These are phyloP conservation scores for Phycodurus eques DNA, from an alignment of 2,113 vertebrate genomes.

Conservation along the genomic window DNA sequence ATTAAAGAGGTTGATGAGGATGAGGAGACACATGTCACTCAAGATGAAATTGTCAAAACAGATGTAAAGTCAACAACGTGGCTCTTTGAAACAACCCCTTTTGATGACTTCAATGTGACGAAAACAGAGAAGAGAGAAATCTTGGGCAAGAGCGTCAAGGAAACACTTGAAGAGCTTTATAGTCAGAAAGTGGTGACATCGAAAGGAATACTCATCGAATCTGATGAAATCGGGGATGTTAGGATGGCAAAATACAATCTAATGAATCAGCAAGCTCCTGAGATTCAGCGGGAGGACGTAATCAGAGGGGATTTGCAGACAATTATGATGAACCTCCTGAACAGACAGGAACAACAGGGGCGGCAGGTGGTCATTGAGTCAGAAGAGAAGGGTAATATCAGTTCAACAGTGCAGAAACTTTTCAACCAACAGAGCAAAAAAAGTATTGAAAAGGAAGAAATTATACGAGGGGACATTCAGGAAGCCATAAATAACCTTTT, in stretches of 20 bases:
- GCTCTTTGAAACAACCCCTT: constrained; percentile 91
- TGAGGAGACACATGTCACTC: constrained; percentile 35
- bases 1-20: constrained; percentile 77
- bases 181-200: constrained; percentile 82
- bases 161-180: constrained; percentile 85
- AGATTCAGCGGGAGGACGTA: constrained; percentile 86
- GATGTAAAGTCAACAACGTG: constrained; percentile 87
- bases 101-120: constrained; percentile 82
- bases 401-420: constrained; percentile 79
- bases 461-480: constrained; percentile 82
- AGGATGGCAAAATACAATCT: constrained; percentile 91
- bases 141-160: constrained; percentile 84
- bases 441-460: constrained; percentile 79
- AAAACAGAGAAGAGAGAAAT: constrained; percentile 80
- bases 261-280: constrained; percentile 82
- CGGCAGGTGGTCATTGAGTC: constrained; percentile 77
- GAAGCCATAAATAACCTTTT: constrained; percentile 84
- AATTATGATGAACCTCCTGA: constrained; percentile 85
- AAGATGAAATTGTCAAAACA: constrained; percentile 80
- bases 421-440: constrained; percentile 75
- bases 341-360: constrained; percentile 68
- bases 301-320: constrained; percentile 82
- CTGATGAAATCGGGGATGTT: constrained; percentile 87
- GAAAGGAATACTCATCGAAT: constrained; percentile 85
- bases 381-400: constrained; percentile 85